Base-by-base conservation (phyloP, 2,113 vertebrate genomes). In the Nesogale talazaci region DNA sequence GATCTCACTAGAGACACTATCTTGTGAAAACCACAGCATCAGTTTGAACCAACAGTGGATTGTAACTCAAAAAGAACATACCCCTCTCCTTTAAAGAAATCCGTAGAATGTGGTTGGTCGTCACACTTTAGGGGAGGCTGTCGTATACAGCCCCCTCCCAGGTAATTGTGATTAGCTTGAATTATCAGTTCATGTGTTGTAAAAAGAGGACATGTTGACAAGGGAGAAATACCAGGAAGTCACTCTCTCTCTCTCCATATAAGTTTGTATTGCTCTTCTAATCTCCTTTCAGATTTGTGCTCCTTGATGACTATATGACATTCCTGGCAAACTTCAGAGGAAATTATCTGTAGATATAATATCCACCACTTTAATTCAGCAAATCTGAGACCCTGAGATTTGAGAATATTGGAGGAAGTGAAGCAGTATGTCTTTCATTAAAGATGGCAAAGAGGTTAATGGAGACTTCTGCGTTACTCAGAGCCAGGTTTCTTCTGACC, bases 371-470 rank as follows among this genome's bases (percentile, higher is more conserved):
- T 89, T 94, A 95, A 96, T 96, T 94, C 88, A 86, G 89, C 80
- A 90, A 94, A 97, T 94, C 89, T 88, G 94, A 96, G 95, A 96
- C 93, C 77, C 94, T 94, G 95, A 95, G 95, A 96, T 92, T 94
- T 95, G 95, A 96, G 94, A 90, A 61, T 94, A 90, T 93, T 81
- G 82, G 85, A 95, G 96, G 97, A 96, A 97, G 93, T 93, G 89
- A 91, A 69, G 88, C 70, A 72, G 93, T 83, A 91, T 97, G 97
- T 96, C 96, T 97, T 97, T 96, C 96, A 97, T 96, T 97, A 97
- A 89, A 77, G 89, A 87, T 94, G 95, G 95, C 94, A 88, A 67
- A 93, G 94, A 96, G 96, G 97, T 95, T 95, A 97, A 94, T 94
- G 94, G 95, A 74, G 91, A 88, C 93, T 88, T 46, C 91, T 94